A percentile compares a stretch with the other conserved stretches of the same genome.
phyloP scores from a whole-genome alignment of 1,140 invertebrate genomes.

The Lineus longissimus region DNA sequence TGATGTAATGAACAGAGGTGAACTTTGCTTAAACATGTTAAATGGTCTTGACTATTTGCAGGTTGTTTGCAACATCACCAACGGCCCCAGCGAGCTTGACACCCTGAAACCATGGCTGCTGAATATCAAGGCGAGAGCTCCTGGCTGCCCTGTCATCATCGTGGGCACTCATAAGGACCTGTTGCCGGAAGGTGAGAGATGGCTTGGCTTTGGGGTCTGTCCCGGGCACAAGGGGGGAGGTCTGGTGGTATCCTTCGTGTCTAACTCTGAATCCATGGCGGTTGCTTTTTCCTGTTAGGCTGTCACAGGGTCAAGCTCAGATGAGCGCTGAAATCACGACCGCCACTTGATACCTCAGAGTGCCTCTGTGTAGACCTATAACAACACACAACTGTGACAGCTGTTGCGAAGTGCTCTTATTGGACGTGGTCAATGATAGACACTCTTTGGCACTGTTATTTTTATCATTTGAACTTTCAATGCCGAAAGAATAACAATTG shows the following conservation, averaged over 20 bases:
- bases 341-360: too few species aligned
- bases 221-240: neutral
- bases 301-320: too few species aligned
- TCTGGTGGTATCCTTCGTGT: neutral
- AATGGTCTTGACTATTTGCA: constrained; percentile 18
- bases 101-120: constrained; percentile 92
- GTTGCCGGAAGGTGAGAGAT: constrained; percentile 58
- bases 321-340: too few species aligned
- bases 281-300: neutral
- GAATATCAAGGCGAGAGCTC: constrained; percentile 72
- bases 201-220: neutral
- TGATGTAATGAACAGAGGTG: too few species aligned
- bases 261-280: neutral
- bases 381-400: too few species aligned
- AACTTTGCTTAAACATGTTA: too few species aligned
- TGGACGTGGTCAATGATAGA: too few species aligned
- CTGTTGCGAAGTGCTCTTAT: too few species aligned
- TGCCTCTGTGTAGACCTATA: too few species aligned
- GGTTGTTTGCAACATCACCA: constrained; percentile 80
- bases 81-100: constrained; percentile 83
- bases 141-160: constrained; percentile 50
- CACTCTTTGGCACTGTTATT: too few species aligned
- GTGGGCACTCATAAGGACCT: constrained; percentile 65
- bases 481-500: too few species aligned
- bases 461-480: too few species aligned